phyloP scores from a whole-genome alignment of 1,140 invertebrate species.

The Heliconius melpomene region DNA sequence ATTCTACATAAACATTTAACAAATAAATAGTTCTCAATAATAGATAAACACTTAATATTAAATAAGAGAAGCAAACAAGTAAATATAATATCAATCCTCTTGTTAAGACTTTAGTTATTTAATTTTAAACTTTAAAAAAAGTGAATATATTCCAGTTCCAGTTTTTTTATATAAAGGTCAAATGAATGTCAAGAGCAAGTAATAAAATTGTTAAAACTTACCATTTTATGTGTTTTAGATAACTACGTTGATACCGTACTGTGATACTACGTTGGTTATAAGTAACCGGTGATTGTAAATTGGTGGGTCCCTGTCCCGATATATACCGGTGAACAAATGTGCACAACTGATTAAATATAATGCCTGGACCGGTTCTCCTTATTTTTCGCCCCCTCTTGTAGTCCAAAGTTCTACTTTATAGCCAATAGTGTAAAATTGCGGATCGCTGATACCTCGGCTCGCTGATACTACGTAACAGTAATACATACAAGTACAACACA shows the following conservation, averaged over 20 bases:
- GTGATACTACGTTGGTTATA: not conserved
- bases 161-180: constrained; percentile 54
- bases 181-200: constrained; percentile 60
- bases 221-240: constrained; percentile 39
- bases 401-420: constrained; percentile 21
- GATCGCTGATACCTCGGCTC: constrained; percentile 18
- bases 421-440: constrained; percentile 20
- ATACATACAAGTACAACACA: not conserved
- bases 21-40: not conserved
- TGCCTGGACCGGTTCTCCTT: constrained; percentile 17
- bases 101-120: constrained; percentile 17
- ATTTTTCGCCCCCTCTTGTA: constrained; percentile 2
- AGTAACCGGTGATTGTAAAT: not conserved
- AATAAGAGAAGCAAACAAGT: not conserved
- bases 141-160: constrained; percentile 26
- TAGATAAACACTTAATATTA: not conserved
- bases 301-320: not conserved
- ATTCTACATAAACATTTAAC: too few species aligned
- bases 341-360: constrained; percentile 3
- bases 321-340: constrained; percentile 16
- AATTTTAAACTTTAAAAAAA: not conserved
- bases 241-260: not conserved
- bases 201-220: constrained; percentile 35
- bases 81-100: not conserved
- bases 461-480: constrained; percentile 5